These are phyloP conservation scores for Apis dorsata DNA, from an alignment of 1,140 invertebrate species.

Conservation along the genomic window DNA sequence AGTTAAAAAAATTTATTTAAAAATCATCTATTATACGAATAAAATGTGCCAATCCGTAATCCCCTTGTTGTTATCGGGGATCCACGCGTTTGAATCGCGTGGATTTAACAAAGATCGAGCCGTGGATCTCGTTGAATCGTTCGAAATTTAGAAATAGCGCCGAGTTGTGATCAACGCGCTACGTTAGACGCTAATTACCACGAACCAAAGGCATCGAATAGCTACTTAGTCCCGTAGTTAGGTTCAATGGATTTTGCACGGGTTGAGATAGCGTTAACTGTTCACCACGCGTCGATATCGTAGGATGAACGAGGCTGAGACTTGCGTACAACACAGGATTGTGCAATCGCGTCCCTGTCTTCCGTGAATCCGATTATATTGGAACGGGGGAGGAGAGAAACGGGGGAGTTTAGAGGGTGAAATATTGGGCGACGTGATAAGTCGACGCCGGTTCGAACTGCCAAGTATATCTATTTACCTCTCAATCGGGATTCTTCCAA, in stretches of 20 bases:
- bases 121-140: not conserved
- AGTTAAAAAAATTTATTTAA: too few relatives aligned
- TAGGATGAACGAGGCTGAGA: not conserved
- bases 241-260: not conserved
- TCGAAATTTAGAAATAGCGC: constrained; percentile 21
- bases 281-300: not conserved
- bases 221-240: not conserved
- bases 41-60: not conserved
- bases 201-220: not conserved
- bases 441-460: not conserved
- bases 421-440: not conserved
- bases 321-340: not conserved
- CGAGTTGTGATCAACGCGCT: constrained; percentile 20
- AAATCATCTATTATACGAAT: too few relatives aligned
- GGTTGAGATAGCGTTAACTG: not conserved
- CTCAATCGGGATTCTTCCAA: too few relatives aligned
- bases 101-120: constrained; percentile 10
- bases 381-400: not conserved
- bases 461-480: too few relatives aligned
- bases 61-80: constrained; percentile 33
- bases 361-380: constrained; percentile 9
- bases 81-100: not conserved
- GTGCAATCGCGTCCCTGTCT: not conserved
- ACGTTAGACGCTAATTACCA: not conserved
- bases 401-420: not conserved